Base-by-base conservation (phyloP, 2,888 invertebrate genomes). In the Teleogryllus oceanicus region DNA sequence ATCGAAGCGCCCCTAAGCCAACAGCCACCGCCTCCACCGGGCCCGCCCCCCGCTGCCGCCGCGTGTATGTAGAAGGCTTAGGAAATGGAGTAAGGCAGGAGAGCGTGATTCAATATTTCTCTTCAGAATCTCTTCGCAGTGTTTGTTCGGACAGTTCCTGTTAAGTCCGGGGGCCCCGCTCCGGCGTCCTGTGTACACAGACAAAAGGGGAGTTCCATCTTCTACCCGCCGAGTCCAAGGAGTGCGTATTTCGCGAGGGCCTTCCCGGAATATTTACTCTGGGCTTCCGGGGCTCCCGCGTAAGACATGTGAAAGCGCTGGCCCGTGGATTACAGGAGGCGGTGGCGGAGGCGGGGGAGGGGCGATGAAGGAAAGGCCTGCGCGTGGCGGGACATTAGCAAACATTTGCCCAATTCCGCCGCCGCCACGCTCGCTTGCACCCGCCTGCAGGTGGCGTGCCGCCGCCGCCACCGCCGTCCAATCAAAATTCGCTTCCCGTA, bases 11-110 rank as follows among this genome's bases (percentile, higher is more conserved):
- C 62, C 62, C n/a, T 62, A n/a, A 62, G 62, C 62, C 62, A 62
- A 62, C 62, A 62, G 62, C 62, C n/a, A 62, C 3, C 16, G 62
- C n/a, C 62, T 13, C n/a, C 13, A n/a, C n/a, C 62, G 62, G 62
- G 5, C n/a, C 16, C 62, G n/a, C 16, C 16, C 4, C 16, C 16
- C 16, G 12, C 13, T 16, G 13, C n/a, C 62, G 13, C n/a, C 62
- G 62, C 62, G 62, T 62, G 62, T 62, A 62, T 62, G 62, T 62
- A 18, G 62, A 62, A 62, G 62, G 62, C 62, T 62, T 62, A 62
- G 62, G 62, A 62, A 62, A 62, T 62, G 62, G 62, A 62, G 62
- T 62, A 62, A 62, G 62, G 62, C 62, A 62, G n/a, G 62, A n/a
- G 62, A 62, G 62, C 62, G 62, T 62, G 62, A 62, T 62, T 62